Evolutionary conservation across 2,113 vertebrate species (phyloP).

Genomic region (Callionymus lyra): DNA sequence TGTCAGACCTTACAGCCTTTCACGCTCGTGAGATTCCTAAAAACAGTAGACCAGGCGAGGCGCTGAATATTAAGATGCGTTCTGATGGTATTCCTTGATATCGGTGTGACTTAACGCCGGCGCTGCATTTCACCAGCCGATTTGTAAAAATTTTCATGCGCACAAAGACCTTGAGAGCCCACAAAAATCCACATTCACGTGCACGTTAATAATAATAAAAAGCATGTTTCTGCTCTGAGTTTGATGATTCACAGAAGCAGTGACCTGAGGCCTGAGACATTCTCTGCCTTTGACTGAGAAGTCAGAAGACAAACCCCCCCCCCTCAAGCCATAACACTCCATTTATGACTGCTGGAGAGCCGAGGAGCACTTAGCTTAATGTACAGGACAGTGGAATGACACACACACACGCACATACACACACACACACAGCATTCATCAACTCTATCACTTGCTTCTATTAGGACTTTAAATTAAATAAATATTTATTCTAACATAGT

Average conservation of each 20-base stretch:
- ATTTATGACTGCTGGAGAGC: constrained; percentile 58
- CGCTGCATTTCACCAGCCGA: too few species aligned
- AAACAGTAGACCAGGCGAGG: too few species aligned
- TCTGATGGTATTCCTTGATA: too few species aligned
- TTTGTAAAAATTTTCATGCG: too few species aligned
- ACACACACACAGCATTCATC: constrained; percentile 8
- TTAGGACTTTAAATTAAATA: too few species aligned
- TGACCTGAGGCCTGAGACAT: constrained; percentile 42
- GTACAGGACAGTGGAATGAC: constrained; percentile 51
- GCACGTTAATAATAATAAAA: constrained; percentile 17
- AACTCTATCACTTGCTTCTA: too few species aligned
- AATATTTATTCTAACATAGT: too few species aligned
- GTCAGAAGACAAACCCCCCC: constrained; percentile 23
- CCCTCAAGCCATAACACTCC: constrained; percentile 48
- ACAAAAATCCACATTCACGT: constrained; percentile 10
- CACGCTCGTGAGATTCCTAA: constrained; percentile 12
- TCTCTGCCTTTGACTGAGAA: constrained; percentile 48
- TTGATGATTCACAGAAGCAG: constrained; percentile 51
- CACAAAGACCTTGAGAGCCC: too few species aligned
- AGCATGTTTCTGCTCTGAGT: constrained; percentile 40
- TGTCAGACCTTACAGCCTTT: constrained; percentile 28
- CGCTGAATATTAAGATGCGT: too few species aligned
- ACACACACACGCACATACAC: constrained; percentile 12
- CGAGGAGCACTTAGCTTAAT: constrained; percentile 72
- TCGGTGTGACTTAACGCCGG: too few species aligned